phyloP scores from a whole-genome alignment of 2,113 vertebrate species.

The Paramisgurnus dabryanus region DNA sequence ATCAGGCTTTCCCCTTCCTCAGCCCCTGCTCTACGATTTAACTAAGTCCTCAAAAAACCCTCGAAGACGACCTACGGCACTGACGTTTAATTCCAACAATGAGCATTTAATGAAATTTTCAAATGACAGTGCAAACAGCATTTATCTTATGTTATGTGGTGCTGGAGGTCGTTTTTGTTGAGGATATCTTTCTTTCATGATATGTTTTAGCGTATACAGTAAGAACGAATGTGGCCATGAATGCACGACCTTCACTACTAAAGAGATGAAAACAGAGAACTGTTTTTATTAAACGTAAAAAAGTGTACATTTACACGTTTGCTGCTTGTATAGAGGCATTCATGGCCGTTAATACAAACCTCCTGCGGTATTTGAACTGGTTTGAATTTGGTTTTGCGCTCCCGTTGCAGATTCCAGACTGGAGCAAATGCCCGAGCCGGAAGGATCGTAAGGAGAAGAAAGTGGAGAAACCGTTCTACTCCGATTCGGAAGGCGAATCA shows the following conservation, averaged over 20 bases:
- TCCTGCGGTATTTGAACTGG: background rate
- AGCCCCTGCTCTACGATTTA: conserved; percentile 64
- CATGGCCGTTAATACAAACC: conserved; percentile 62
- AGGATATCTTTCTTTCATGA: conserved; percentile 69
- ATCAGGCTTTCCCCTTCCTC: conserved; percentile 63
- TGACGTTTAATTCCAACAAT: background rate
- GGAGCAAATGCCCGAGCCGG: conserved; percentile 94
- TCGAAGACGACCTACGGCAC: conserved; percentile 41
- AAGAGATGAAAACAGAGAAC: conserved; percentile 40
- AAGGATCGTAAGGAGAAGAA: conserved; percentile 98
- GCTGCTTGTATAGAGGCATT: conserved; percentile 65
- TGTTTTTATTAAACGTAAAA: background rate
- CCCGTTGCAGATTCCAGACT: conserved; percentile 89
- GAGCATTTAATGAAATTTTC: background rate
- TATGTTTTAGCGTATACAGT: conserved; percentile 56
- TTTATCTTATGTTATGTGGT: background rate
- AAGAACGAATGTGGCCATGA: conserved; percentile 71
- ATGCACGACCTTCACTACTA: conserved; percentile 66
- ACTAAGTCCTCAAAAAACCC: conserved; percentile 65
- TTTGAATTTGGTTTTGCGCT: conserved; percentile 2
- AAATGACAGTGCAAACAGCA: background rate
- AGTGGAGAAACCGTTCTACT: conserved; percentile 96
- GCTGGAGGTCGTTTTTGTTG: conserved; percentile 57
- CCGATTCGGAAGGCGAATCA: conserved; percentile 92
- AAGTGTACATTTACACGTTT: conserved; percentile 26